Evolutionary conservation across 2,797 vertebrate genomes (phyloP).

Genomic region (Hydrolagus colliei): DNA sequence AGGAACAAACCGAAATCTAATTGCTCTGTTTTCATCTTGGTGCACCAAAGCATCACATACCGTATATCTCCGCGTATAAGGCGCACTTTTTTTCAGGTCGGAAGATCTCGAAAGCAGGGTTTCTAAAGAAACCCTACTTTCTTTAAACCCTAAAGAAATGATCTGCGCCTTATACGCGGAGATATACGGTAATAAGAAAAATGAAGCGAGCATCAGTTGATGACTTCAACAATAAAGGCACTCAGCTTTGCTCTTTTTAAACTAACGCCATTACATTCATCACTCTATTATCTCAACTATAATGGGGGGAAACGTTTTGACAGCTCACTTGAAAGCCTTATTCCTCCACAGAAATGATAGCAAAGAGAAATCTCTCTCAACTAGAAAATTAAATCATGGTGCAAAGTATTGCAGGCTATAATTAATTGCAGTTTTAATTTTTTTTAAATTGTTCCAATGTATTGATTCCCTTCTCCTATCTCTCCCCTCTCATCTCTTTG

Average conservation of each 20-base stretch:
- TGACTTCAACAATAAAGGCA: background rate
- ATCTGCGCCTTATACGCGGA: too few species aligned
- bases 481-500: slow-evolving; percentile 96
- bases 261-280: background rate
- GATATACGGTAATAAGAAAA: too few species aligned
- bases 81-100: too few species aligned
- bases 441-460: too few species aligned
- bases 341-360: background rate
- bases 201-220: background rate
- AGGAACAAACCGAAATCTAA: background rate
- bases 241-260: background rate
- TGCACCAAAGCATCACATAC: background rate
- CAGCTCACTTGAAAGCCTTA: background rate
- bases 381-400: background rate
- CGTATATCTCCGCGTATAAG: too few species aligned
- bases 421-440: too few species aligned
- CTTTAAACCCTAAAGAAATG: too few species aligned
- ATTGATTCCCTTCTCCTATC: slow-evolving; percentile 76
- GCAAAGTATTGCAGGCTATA: background rate
- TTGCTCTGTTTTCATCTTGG: background rate
- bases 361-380: background rate
- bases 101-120: too few species aligned
- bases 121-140: too few species aligned
- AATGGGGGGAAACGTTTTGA: too few species aligned
- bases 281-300: background rate